These are phyloP conservation scores for Etheostoma perlongum DNA, from an alignment of 2,797 vertebrate species.

Conservation along the genomic window DNA sequence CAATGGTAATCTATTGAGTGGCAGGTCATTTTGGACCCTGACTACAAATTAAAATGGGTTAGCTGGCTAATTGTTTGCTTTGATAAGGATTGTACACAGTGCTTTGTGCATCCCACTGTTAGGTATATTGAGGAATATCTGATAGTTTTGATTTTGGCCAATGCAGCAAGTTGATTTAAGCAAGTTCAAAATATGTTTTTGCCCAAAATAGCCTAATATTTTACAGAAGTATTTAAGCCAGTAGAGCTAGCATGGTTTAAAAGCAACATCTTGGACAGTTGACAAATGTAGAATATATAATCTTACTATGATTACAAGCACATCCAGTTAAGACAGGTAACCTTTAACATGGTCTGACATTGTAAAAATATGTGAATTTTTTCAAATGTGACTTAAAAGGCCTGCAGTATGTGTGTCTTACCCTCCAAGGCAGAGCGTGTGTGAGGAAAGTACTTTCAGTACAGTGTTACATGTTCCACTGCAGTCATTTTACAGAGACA, in stretches of 20 bases:
- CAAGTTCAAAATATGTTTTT: too few relatives aligned
- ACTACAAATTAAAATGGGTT: background rate
- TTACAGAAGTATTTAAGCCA: too few relatives aligned
- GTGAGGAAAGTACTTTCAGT: conserved; percentile 2
- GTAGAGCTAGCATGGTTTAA: too few relatives aligned
- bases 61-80: background rate
- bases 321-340: too few relatives aligned
- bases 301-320: too few relatives aligned
- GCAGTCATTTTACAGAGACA: conserved; percentile 22
- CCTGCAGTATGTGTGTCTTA: background rate
- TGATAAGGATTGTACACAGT: background rate
- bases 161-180: background rate
- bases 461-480: conserved; percentile 1
- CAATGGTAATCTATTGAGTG: too few relatives aligned
- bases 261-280: too few relatives aligned
- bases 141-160: background rate
- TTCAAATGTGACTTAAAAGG: background rate
- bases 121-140: background rate
- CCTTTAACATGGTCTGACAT: too few relatives aligned
- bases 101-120: background rate
- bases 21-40: too few relatives aligned
- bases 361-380: background rate
- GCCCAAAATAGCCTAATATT: too few relatives aligned
- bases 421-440: background rate
- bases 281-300: too few relatives aligned